Percentiles rank a stretch among this genome's conserved stretches.
These are phyloP conservation scores for Drosophila takahashii DNA, from an alignment of 1,140 invertebrate genomes.

Conservation along the genomic window DNA sequence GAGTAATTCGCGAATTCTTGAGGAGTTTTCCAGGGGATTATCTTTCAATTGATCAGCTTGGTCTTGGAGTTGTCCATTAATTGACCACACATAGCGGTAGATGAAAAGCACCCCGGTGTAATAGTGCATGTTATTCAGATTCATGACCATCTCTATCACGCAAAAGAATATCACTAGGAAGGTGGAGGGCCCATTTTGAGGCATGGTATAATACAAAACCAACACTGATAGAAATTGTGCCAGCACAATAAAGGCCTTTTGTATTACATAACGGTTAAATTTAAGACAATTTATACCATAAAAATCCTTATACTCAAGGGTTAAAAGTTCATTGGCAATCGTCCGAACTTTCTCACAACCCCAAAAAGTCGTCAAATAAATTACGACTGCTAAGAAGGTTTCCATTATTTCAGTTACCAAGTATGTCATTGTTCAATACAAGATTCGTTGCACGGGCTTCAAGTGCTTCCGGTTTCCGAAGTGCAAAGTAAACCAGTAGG, in stretches of 20 bases:
- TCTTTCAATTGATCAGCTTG: not conserved
- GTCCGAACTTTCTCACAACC: constrained; percentile 1
- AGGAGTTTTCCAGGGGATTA: too few species aligned
- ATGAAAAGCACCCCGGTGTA: constrained; percentile 22
- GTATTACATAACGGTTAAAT: constrained; percentile 6
- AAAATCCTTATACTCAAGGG: constrained; percentile 18
- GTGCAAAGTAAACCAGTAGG: not conserved
- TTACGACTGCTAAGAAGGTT: not conserved
- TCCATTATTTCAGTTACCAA: not conserved
- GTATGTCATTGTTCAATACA: constrained; percentile 14
- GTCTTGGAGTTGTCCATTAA: constrained; percentile 38
- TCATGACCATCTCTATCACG: too few species aligned
- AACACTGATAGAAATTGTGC: not conserved
- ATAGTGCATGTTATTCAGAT: constrained; percentile 32
- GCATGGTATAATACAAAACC: constrained; percentile 1
- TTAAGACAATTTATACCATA: not conserved
- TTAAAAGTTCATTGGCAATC: constrained; percentile 25
- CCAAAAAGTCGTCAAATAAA: constrained; percentile 22
- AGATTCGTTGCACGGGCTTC: constrained; percentile 27
- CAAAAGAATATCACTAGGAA: not conserved
- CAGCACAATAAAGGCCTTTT: not conserved
- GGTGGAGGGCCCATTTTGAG: not conserved
- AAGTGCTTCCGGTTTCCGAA: not conserved
- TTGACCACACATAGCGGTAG: constrained; percentile 47
- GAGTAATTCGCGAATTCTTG: too few species aligned